Percentiles rank a stretch among this genome's conserved stretches.
These are phyloP conservation scores for Zoanthus gigantus DNA, from an alignment of 92 coral and sea anemone species.

Conservation along the genomic window DNA sequence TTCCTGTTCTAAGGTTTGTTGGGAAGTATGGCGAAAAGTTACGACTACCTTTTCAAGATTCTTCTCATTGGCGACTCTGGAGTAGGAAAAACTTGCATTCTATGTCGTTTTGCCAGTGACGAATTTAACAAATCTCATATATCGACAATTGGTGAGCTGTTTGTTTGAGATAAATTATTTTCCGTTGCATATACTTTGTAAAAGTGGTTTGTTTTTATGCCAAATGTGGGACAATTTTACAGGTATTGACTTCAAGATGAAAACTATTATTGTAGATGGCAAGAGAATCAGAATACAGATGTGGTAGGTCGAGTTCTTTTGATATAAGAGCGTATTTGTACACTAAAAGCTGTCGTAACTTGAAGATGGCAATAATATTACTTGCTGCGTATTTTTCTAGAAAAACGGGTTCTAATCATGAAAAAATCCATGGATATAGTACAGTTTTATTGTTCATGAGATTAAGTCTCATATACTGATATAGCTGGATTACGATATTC, in stretches of 20 bases:
- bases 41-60: slow-evolving; percentile 95
- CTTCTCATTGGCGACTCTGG: slow-evolving; percentile 97
- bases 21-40: slow-evolving; percentile 87
- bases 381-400: not conserved
- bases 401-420: not conserved
- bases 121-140: slow-evolving; percentile 97
- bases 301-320: slow-evolving; percentile 79
- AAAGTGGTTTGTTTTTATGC: slow-evolving; percentile 4
- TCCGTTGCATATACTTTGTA: slow-evolving; percentile 6
- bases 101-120: slow-evolving; percentile 96
- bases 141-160: slow-evolving; percentile 92
- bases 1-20: slow-evolving; percentile 8
- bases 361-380: not conserved
- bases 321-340: not conserved
- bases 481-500: too few relatives aligned
- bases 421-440: not conserved
- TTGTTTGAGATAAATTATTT: not conserved
- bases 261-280: slow-evolving; percentile 95
- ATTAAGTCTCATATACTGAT: too few relatives aligned
- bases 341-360: not conserved
- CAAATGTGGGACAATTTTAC: slow-evolving; percentile 17
- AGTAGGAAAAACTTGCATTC: slow-evolving; percentile 97
- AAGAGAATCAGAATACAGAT: slow-evolving; percentile 92
- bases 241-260: slow-evolving; percentile 99
- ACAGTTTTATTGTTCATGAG: not conserved